Evolutionary conservation across 2,888 invertebrate genomes (phyloP), one percentile per base, ranked within the genome.

Genomic region (Neoaliturus tenellus): DNA sequence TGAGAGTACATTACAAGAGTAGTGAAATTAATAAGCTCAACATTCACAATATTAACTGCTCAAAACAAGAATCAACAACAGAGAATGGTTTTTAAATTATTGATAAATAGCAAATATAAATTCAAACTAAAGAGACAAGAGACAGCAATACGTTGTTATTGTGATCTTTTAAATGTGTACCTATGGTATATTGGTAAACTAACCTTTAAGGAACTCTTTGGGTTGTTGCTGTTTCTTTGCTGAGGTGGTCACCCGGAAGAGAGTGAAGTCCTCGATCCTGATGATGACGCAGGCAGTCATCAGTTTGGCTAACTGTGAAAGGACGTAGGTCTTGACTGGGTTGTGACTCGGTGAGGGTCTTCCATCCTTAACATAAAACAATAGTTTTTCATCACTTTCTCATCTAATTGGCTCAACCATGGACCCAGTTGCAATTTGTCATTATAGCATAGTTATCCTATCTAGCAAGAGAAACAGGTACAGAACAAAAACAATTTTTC

Each of bases 211-310:
- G 89, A 97, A 96, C 91, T 97, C 97, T 92, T 97, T 97, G 23
- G 95, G 94, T 85, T 93, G 91, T 87, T 94, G 93, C 87, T 95
- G 95, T 88, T 94, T 94, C 88, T 94, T 94, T 80, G 95, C 94
- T 17, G 94, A 93, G 0, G 96, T 96, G 0, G 96, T 95, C 31
- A 97, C 96, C 89, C 95, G 94, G 90, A 96, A 97, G 78, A 99
- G 93, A 10, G 96, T 96, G 89, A 99, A 97, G 90, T 99, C 98
- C 89, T 97, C 97, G 88, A 99, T 94, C 89, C 98, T 93, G 85
- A 99, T 92, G 41, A 99, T 94, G 48, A 97, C 94, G 90, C 98
- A 98, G 14, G 97, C 96, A 35, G 98, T 98, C 97, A 99, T 97
- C 85, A 99, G 91, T 89, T 96, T 97, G 31, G 95, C 94, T 51